Evolutionary conservation across 2,113 vertebrate genomes (phyloP).

Genomic region (Siniperca knerii): DNA sequence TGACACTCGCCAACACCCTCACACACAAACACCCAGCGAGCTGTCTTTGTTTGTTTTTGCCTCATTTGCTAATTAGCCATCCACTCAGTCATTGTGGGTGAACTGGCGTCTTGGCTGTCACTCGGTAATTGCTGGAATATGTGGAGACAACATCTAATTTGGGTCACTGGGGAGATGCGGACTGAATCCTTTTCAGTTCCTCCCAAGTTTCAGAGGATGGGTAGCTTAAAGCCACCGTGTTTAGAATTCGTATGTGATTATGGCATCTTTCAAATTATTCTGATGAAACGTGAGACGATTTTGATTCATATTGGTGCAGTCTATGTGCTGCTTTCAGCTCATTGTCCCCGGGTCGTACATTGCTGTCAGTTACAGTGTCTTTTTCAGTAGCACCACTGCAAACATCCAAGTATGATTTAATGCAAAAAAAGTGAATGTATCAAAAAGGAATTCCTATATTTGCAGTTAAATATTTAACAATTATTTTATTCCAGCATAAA

Average conservation of each 20-base stretch:
- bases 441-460: too few relatives aligned
- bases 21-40: constrained; percentile 30
- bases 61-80: constrained; percentile 66
- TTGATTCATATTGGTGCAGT: not conserved
- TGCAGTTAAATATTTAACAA: too few relatives aligned
- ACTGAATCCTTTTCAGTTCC: constrained; percentile 50
- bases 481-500: too few relatives aligned
- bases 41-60: constrained; percentile 58
- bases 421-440: too few relatives aligned
- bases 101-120: constrained; percentile 50
- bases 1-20: constrained; percentile 32
- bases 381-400: not conserved
- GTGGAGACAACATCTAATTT: constrained; percentile 65
- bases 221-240: not conserved
- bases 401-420: too few relatives aligned
- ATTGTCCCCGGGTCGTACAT: not conserved
- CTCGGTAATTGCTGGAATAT: constrained; percentile 62
- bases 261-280: not conserved
- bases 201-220: not conserved
- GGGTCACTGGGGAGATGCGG: constrained; percentile 43
- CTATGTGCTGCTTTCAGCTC: not conserved
- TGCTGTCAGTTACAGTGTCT: not conserved
- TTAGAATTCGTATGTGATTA: not conserved
- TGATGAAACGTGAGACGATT: not conserved
- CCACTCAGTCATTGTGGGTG: constrained; percentile 33